Conservation (phyloP, 2,113 vertebrate genomes). For the Syrrhaptes paradoxus region DNA sequence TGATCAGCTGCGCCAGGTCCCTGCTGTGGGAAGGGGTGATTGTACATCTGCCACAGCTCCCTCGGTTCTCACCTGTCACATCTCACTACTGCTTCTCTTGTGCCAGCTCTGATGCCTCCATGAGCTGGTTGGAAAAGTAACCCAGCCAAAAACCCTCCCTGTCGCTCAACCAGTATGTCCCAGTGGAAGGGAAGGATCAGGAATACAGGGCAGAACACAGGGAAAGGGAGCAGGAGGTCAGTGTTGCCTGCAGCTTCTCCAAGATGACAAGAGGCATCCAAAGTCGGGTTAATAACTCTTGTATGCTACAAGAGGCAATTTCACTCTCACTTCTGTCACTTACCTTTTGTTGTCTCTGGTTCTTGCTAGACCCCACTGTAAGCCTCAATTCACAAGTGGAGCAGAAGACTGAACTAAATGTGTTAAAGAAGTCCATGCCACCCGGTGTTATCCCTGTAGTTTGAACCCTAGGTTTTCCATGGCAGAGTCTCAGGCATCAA, state of each 20-base stretch:
- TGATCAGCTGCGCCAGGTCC: background rate
- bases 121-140: background rate
- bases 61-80: background rate
- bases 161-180: fast-evolving
- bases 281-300: background rate
- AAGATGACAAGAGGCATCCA: background rate
- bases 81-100: background rate
- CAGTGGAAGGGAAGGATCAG: background rate
- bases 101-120: background rate
- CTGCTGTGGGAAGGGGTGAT: background rate
- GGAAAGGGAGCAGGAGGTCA: background rate
- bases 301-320: background rate
- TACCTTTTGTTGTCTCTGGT: background rate
- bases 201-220: background rate
- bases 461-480: no score
- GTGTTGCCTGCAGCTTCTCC: background rate
- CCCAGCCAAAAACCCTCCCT: background rate
- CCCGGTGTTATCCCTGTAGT: no score
- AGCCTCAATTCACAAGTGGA: background rate
- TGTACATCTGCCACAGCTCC: background rate
- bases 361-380: background rate
- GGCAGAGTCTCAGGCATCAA: no score
- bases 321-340: background rate
- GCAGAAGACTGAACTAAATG: background rate
- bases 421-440: no score